These are phyloP conservation scores for Campopleginae sp. DNA, from an alignment of 2,888 invertebrate genomes.

Conservation along the genomic window DNA sequence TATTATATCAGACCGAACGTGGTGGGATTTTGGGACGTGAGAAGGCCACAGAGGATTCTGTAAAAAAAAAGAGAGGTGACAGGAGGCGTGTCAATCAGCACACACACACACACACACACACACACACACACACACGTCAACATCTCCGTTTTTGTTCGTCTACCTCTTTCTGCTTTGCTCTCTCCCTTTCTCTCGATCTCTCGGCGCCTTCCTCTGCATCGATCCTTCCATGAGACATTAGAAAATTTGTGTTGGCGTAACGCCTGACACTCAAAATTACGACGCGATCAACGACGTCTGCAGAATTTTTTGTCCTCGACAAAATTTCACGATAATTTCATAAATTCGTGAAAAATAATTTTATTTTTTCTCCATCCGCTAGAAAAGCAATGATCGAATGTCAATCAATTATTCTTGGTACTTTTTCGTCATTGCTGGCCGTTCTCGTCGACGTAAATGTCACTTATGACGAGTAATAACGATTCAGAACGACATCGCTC, in stretches of 20 bases:
- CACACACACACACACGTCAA: slow-evolving; percentile 35
- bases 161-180: background rate
- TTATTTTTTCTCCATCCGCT: background rate
- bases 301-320: background rate
- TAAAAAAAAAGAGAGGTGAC: slow-evolving; percentile 16
- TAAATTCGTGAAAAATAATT: background rate
- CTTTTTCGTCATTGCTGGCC: background rate
- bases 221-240: slow-evolving; percentile 26
- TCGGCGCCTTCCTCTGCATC: background rate
- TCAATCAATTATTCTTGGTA: background rate
- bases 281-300: slow-evolving; percentile 9
- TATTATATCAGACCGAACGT: slow-evolving; percentile 47
- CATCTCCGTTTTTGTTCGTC: slow-evolving; percentile 2
- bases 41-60: slow-evolving; percentile 40
- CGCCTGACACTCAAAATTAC: slow-evolving; percentile 8
- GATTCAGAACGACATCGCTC: background rate
- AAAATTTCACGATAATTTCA: background rate
- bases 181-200: too few species aligned
- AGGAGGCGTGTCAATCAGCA: slow-evolving; percentile 55
- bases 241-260: slow-evolving; percentile 44
- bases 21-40: slow-evolving; percentile 39
- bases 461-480: background rate
- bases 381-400: background rate
- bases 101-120: slow-evolving; percentile 26
- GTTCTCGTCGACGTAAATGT: background rate